A percentile compares a stretch with the other conserved stretches of the same genome.
These are phyloP conservation scores for Micromesistius poutassou DNA, from an alignment of 2,797 vertebrate species.

Conservation along the genomic window DNA sequence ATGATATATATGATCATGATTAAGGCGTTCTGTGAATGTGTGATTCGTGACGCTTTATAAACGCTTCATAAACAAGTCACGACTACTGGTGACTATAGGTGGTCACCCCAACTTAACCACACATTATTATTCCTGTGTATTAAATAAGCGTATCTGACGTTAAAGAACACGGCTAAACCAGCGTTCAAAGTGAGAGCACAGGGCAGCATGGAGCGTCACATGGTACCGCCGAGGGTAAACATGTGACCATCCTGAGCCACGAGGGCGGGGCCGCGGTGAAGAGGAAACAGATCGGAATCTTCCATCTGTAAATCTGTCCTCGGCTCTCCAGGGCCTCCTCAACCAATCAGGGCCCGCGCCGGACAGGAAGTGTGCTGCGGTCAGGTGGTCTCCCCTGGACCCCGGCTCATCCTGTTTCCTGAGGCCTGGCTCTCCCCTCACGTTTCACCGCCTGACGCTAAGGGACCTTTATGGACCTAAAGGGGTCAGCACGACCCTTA, in stretches of 20 bases:
- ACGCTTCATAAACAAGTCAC: too few species aligned
- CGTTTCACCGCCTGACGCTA: neutral
- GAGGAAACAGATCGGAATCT: slow-evolving; percentile 3
- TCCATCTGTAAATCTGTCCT: neutral
- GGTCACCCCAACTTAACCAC: too few species aligned
- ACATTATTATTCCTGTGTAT: neutral
- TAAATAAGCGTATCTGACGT: neutral
- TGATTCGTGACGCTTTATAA: too few species aligned
- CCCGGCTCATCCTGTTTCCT: neutral
- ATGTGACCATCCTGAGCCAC: neutral
- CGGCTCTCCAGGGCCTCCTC: neutral
- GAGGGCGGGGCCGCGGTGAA: neutral
- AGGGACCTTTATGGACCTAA: too few species aligned
- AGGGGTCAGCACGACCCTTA: neutral
- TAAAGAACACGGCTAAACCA: neutral
- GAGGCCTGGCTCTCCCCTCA: neutral
- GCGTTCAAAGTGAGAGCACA: neutral
- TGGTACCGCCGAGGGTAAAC: neutral
- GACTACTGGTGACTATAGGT: neutral
- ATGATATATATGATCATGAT: neutral
- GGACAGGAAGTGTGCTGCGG: neutral
- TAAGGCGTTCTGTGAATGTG: neutral
- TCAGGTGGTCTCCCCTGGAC: neutral
- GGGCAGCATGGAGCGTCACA: neutral
- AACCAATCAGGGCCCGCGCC: neutral